Evolutionary conservation across 2,113 vertebrate species (phyloP).

Genomic region (Pyxicephalus adspersus): DNA sequence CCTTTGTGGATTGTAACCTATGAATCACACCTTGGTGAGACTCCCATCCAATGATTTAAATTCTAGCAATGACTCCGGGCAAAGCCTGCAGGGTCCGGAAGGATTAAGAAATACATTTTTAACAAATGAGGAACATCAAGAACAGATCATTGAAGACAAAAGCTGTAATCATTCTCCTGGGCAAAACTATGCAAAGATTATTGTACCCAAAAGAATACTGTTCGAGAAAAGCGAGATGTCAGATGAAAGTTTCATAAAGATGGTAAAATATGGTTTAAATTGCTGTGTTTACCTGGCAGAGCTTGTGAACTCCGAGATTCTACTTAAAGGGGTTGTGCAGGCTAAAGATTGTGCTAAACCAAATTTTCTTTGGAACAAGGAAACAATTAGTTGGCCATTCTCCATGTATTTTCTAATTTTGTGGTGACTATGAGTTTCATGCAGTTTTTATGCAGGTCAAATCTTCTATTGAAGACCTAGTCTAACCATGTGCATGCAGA

Average conservation of each 20-base stretch:
- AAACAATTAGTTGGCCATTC: no score
- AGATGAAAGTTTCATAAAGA: conserved; percentile 3
- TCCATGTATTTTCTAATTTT: no score
- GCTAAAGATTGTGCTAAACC: no score
- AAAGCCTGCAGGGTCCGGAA: conserved; percentile 13
- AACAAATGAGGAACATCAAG: conserved; percentile 35
- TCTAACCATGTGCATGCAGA: no score
- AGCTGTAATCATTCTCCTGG: conserved; percentile 35
- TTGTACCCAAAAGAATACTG: conserved; percentile 26
- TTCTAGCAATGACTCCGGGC: conserved; percentile 25
- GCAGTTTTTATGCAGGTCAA: no score
- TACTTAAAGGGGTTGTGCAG: no score
- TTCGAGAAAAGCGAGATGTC: conserved; percentile 10
- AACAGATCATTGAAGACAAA: conserved; percentile 41
- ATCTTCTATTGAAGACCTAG: no score
- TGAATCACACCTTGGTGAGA: conserved; percentile 19
- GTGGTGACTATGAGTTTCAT: no score
- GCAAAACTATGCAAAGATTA: conserved; percentile 47
- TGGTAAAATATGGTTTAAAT: conserved; percentile 5
- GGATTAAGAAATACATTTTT: conserved; percentile 43
- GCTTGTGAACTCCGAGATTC: background rate
- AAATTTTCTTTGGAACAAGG: no score
- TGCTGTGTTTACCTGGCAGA: conserved; percentile 8
- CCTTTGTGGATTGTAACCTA: conserved; percentile 12
- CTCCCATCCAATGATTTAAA: conserved; percentile 33